Base-by-base conservation (phyloP, 2,888 invertebrate species). In the Oithona nana region DNA sequence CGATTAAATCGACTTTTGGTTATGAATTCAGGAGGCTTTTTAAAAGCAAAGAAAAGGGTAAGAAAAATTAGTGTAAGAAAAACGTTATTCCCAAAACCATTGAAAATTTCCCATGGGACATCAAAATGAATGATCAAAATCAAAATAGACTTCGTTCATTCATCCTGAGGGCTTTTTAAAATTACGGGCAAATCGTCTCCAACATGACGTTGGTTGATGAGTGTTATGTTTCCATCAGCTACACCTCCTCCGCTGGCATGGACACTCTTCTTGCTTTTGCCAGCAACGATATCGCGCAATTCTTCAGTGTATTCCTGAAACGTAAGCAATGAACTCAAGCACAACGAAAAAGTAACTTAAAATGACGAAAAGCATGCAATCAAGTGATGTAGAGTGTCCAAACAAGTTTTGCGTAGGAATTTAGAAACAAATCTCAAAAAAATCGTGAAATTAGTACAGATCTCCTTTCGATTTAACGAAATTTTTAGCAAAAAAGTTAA, bases 171-270 rank as follows among this genome's bases (percentile, higher is more conserved):
- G 16, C 6, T 16, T 16, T 39, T 39, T 11, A 39, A 16, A 6
- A 39, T 77, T 83, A 83, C 83, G 80, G 88, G 88, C 81, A 89
- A 81, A 79, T 92, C 92, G 78, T 92, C 92, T 78, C 86, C 86
- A 76, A 92, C 90, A 67, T 88, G 87, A 70, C 90, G 83, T 76
- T 92, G 92, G 80, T 92, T 89, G 78, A 93, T 88, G 74, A 93
- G 82, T 70, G 88, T 90, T 77, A 93, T 92, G 75, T 84, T 84
- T 69, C 89, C 89, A 71, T 88, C 86, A 69, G 89, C 88, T 69
- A 88, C 81, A 70, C 88, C 84, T 77, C 88, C 89, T 16, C 39
- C 39, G 39, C 8, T 39, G 6, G 16, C 16, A n/a, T n/a, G n/a
- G n/a, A n/a, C n/a, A n/a, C n/a, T n/a, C 61, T 86, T 86, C 79